A percentile compares a stretch with the other conserved stretches of the same genome.
Conservation (phyloP, 1,140 invertebrate genomes). For the Halesus radiatus region DNA sequence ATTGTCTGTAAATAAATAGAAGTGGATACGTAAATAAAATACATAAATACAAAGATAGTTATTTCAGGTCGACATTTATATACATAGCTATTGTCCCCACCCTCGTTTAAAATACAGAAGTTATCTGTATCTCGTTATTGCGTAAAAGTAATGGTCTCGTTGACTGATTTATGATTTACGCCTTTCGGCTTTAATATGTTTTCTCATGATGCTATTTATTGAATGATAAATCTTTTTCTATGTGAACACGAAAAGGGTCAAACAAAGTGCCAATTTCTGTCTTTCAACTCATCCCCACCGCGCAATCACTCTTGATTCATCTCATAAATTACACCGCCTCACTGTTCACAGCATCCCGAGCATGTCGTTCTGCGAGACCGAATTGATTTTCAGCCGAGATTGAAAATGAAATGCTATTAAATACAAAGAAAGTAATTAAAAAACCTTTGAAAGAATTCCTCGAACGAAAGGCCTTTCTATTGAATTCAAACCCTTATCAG, state of each 20-base stretch:
- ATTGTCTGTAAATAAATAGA: too few species aligned
- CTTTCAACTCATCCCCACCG: conserved; percentile 48
- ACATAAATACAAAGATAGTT: too few species aligned
- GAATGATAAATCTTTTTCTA: conserved; percentile 20
- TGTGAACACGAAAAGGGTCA: conserved; percentile 37
- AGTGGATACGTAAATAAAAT: too few species aligned
- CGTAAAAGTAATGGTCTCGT: too few species aligned
- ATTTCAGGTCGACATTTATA: too few species aligned
- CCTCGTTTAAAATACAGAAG: too few species aligned
- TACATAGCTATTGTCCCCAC: too few species aligned
- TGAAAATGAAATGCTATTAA: conserved; percentile 23
- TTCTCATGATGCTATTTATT: conserved; percentile 2
- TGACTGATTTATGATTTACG: too few species aligned
- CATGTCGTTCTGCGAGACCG: conserved; percentile 4
- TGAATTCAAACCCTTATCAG: too few species aligned
- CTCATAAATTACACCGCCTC: conserved; percentile 36
- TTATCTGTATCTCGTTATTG: too few species aligned
- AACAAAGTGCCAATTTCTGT: conserved; percentile 53
- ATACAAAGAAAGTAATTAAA: conserved; percentile 23
- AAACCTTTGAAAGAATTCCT: neutral
- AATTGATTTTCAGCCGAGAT: conserved; percentile 4
- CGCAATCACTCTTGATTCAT: conserved; percentile 41
- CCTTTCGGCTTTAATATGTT: too few species aligned
- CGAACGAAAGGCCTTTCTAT: too few species aligned
- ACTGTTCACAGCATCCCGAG: neutral